Base-by-base conservation (phyloP, 2,797 vertebrate genomes). In the Echiichthys vipera region DNA sequence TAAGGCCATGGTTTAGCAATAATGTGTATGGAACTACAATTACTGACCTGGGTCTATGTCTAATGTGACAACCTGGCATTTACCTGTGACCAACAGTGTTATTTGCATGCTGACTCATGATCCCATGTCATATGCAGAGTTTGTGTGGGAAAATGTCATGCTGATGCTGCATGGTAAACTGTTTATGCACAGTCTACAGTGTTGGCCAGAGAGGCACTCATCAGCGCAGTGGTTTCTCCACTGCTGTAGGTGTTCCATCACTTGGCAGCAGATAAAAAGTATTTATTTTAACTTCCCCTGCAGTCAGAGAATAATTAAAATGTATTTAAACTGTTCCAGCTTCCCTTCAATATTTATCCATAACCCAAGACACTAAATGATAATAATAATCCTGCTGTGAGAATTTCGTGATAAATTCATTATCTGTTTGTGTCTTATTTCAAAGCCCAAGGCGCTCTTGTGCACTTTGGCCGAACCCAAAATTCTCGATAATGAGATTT, bases 301-400 rank as follows among this genome's bases (percentile, higher is more conserved):
- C 90, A 92, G 92, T 89, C 80, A 74, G 76, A 83, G 89, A 91
- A 91, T 91, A 92, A 94, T 94, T 94, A 94, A 94, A 94, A 95
- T 91, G 88, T 84, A 88, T 87, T 82, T 90, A 93, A 92, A 83
- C 92, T 88, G 88, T 47, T 89, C 77, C 74, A 84, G 77, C 85
- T 92, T 90, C 89, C 78, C 83, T 81, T 92, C 91, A 92, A 93
- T 87, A 94, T 93, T 94, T 92, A 93, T 91, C 90, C 91, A 91
- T 90, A 91, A 91, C 86, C 82, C 83, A 76, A 88, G 84, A 94
- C 84, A 84, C 89, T 83, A 92, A 93, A 94, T 91, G 92, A 93
- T 88, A 88, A 91, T 89, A 89, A 91, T 86, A 88, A 93, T 91
- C 80, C 81, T 62, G 65, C 81, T 87, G 85, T 92, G 85, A 93